Base-by-base conservation (phyloP, 92 coral and sea anemone genomes). In the Paragorgia papillata region DNA sequence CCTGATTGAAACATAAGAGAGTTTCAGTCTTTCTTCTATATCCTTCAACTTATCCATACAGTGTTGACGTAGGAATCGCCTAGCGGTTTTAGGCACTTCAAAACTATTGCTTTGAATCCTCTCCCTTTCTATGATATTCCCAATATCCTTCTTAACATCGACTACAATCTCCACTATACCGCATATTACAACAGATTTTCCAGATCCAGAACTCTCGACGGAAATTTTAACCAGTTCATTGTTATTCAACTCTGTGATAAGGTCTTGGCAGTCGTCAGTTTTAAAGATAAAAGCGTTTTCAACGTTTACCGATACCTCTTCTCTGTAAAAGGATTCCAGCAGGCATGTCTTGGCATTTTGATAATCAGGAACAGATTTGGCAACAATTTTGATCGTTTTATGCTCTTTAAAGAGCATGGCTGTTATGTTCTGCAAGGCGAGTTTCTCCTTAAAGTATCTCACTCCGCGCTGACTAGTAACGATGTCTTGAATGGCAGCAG, bases 371-470 rank as follows among this genome's bases (percentile, higher is more conserved):
- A 3, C 4, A 22, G 4, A 5, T 22, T 17, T 17, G 5, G 58
- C 58, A 51, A 51, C n/a, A 17, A 51, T 22, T 51, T 51, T 51
- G 6, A 51, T 17, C 8, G 58, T n/a, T 17, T 51, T 51, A 17
- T 51, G 3, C 6, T 51, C 8, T 17, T 17, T 22, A 5, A 17
- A 75, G 1, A 79, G 85, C 26, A 43, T 68, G 13, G 84, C 53
- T 58, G 57, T 68, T 22, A 68, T 30, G 10, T 61, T 82, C 49
- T 71, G 76, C 55, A 66, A 75, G 37, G 85, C 91, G 40, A 91
- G 84, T 33, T 86, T 90, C 1, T 90, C 89, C 1, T 80, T 81
- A 13, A 91, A 65, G 9, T 81, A 66, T 32, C 73, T 75, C 18
- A 32, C 21, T 32, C 62, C 80, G 24, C 86, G 51, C 44, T 83